These are phyloP conservation scores for Lepus timidus DNA, from an alignment of 2,113 vertebrate genomes.

Conservation along the genomic window DNA sequence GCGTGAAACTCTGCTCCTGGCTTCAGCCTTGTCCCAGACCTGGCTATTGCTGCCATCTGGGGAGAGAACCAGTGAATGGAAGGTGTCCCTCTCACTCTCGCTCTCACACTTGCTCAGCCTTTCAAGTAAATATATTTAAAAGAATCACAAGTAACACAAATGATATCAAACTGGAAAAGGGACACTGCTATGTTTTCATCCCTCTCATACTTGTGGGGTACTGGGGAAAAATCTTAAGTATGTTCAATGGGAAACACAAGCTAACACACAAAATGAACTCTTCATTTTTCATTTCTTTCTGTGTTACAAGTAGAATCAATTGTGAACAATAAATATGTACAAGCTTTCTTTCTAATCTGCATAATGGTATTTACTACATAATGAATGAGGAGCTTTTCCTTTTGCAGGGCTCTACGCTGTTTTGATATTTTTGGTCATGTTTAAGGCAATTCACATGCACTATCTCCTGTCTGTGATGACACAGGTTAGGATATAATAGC, in stretches of 20 bases:
- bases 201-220: background rate
- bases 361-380: background rate
- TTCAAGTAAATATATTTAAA: too few species aligned
- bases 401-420: background rate
- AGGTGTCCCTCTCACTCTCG: too few species aligned
- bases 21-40: too few species aligned
- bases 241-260: background rate
- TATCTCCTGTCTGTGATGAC: background rate
- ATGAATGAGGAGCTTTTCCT: background rate
- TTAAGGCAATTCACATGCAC: background rate
- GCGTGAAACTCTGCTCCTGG: too few species aligned
- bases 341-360: background rate
- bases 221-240: background rate
- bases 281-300: conserved; percentile 49
- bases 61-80: too few species aligned
- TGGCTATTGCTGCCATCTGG: too few species aligned
- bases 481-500: background rate
- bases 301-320: background rate
- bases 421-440: background rate
- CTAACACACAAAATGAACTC: background rate
- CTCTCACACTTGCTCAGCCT: too few species aligned
- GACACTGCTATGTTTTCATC: background rate
- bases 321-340: background rate
- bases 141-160: background rate
- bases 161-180: background rate